phyloP scores from a whole-genome alignment of 2,797 vertebrate species.

The Hypotaenidia philippensis region DNA sequence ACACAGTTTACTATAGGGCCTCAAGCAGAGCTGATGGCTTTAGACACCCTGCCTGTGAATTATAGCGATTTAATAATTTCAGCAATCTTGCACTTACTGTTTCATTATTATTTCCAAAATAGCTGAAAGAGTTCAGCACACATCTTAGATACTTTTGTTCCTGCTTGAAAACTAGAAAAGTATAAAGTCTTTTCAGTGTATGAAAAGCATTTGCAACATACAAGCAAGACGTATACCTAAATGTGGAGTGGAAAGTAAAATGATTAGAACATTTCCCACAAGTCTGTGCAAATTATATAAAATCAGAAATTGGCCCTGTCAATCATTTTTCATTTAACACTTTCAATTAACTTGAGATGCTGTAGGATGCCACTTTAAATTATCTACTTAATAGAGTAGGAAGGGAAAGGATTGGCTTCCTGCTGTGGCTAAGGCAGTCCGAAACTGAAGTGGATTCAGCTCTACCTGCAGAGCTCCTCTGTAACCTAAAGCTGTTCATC shows the following conservation, averaged over 20 bases:
- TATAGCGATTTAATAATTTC: constrained; percentile 32
- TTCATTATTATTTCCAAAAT: constrained; percentile 46
- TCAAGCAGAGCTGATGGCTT: constrained; percentile 27
- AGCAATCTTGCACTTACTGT: not conserved
- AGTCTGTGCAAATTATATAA: constrained; percentile 11
- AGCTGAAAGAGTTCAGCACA: constrained; percentile 11
- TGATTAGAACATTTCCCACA: constrained; percentile 28
- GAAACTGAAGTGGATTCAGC: constrained; percentile 15
- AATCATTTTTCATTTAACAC: constrained; percentile 60
- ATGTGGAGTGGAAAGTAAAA: constrained; percentile 24
- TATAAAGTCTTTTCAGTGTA: not conserved
- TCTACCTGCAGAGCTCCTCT: constrained; percentile 34
- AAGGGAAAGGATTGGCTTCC: constrained; percentile 51
- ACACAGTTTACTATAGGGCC: not conserved
- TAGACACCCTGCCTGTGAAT: constrained; percentile 24
- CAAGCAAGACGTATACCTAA: not conserved
- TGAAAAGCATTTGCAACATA: not conserved
- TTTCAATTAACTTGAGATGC: constrained; percentile 62
- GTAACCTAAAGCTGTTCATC: not conserved
- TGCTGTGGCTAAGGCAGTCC: constrained; percentile 45
- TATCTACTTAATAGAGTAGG: constrained; percentile 58
- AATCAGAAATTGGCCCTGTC: constrained; percentile 14
- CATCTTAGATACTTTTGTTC: not conserved
- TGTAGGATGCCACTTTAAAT: constrained; percentile 64
- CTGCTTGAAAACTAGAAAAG: not conserved